phyloP scores from a whole-genome alignment of 2,113 vertebrate species.

The Puntigrus tetrazona region DNA sequence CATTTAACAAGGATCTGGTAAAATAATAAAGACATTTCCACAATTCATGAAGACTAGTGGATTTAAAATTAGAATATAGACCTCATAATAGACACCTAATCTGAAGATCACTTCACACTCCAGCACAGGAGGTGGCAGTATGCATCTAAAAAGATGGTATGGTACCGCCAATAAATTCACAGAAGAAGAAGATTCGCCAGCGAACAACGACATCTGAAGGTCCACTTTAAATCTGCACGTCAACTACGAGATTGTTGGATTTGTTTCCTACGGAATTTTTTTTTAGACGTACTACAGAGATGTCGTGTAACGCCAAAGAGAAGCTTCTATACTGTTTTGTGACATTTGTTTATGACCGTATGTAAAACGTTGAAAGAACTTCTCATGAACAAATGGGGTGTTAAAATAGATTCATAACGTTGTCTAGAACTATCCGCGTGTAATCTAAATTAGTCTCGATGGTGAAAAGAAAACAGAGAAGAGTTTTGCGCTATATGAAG shows the following conservation, averaged over 20 bases:
- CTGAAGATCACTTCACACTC: no score
- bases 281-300: slow-evolving; percentile 19
- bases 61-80: no score
- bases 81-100: no score
- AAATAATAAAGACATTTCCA: no score
- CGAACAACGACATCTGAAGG: not conserved
- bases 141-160: no score
- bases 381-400: not conserved
- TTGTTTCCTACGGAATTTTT: slow-evolving; percentile 7
- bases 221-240: no score
- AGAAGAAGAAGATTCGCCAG: not conserved
- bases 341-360: slow-evolving; percentile 5
- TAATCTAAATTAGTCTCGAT: slow-evolving; percentile 57
- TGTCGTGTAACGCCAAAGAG: slow-evolving; percentile 24
- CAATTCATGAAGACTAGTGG: no score
- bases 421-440: not conserved
- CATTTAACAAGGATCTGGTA: no score
- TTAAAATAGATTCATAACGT: not conserved
- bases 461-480: slow-evolving; percentile 72
- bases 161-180: no score
- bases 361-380: not conserved
- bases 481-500: slow-evolving; percentile 78
- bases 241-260: not conserved
- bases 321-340: no score
- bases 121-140: no score